These are phyloP conservation scores for Hyperopisus bebe DNA, from an alignment of 2,113 vertebrate species.

Conservation along the genomic window DNA sequence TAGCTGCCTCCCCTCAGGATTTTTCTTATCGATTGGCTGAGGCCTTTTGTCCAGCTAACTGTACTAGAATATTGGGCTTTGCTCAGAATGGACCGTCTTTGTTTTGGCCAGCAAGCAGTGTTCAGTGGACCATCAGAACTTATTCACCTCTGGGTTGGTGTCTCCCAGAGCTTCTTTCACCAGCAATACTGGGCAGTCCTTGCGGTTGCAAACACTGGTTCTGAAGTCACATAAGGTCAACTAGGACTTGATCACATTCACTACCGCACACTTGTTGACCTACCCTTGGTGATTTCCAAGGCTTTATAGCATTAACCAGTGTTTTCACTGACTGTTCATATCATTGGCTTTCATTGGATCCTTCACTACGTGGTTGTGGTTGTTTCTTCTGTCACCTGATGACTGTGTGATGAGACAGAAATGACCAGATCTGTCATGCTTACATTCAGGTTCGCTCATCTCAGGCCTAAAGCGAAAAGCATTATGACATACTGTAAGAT, in stretches of 20 bases:
- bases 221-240: background rate
- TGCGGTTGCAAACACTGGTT: slow-evolving; percentile 33
- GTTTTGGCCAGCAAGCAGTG: slow-evolving; percentile 25
- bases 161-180: slow-evolving; percentile 23
- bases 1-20: slow-evolving; percentile 30
- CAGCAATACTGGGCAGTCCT: slow-evolving; percentile 33
- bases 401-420: background rate
- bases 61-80: slow-evolving; percentile 27
- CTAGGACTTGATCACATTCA: background rate
- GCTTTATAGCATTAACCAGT: background rate
- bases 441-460: background rate
- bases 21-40: slow-evolving; percentile 30
- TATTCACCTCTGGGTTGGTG: slow-evolving; percentile 25
- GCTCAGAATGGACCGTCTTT: background rate
- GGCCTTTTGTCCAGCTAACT: slow-evolving; percentile 46
- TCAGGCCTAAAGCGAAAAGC: slow-evolving; percentile 14
- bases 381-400: background rate
- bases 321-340: background rate
- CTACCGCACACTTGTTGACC: slow-evolving; percentile 12
- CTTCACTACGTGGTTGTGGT: background rate
- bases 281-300: slow-evolving; percentile 18
- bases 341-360: background rate
- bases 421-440: background rate
- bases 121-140: slow-evolving; percentile 26
- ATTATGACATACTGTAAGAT: background rate